Base-by-base conservation (phyloP, 2,888 invertebrate species). In the Thereva nobilitata region DNA sequence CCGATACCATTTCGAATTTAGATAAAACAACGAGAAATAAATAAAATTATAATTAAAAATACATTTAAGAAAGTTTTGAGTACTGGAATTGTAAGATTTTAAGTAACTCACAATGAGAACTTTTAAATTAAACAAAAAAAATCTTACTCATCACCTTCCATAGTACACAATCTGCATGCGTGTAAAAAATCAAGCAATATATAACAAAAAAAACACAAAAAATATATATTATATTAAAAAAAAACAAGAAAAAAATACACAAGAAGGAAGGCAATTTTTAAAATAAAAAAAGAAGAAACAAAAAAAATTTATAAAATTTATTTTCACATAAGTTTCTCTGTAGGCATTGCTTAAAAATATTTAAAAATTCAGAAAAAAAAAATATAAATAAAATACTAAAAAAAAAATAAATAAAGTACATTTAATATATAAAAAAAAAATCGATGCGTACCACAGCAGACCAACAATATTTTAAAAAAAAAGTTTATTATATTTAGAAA, bases 1-100 rank as follows among this genome's bases (percentile, higher is more conserved):
- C 50, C 55, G 45, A 37, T 45, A 47, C 38, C 45, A 50, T 56
- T 23, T 66, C 65, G 65, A 66, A 66, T 66, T 66, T 66, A 66
- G 41, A 47, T 41, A 49, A 56, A 37, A 56, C 65, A 66, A 66
- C 65, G 65, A 66, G 65, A 66, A 50, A n/a, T 10, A 41, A 35
- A 37, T 56, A 38, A 34, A 50, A 50, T 40, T 50, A 50, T 12
- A 23, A 49, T 12, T 38, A 12, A 7, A 10, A 38, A 37, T n/a
- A 38, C 10, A 53, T 6, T 37, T 4, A n/a, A 50, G 61, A 50
- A 50, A 59, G 45, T 59, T 59, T 10, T n/a, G 23, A 59, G 47
- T 37, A 59, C 55, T 40, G 40, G 5, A 9, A 50, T 34, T 37
- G 10, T 8, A 35, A 35, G 9, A n/a, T 35, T 52, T 23, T 23